A percentile compares a stretch with the other conserved stretches of the same genome.
Conservation (phyloP, 37 sponge, comb jelly and placozoan species). For the Mnemiopsis leidyi region DNA sequence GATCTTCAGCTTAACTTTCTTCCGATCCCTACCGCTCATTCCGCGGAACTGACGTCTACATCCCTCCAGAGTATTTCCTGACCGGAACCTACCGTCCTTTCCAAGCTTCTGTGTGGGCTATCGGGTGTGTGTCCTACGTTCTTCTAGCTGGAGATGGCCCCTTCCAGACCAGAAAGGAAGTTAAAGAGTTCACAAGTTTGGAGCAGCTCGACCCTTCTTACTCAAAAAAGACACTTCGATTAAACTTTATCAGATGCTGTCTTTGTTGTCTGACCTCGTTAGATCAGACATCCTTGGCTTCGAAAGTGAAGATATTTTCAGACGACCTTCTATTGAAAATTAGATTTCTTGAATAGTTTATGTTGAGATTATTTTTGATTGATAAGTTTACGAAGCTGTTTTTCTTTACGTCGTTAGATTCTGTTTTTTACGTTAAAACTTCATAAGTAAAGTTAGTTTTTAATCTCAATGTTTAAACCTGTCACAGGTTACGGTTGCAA, state of each 20-base stretch:
- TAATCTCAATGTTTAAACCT: too few relatives aligned
- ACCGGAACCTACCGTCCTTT: background rate
- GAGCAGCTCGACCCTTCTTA: background rate
- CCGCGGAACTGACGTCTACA: conserved; percentile 55
- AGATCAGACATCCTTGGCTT: background rate
- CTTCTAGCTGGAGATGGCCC: conserved; percentile 48
- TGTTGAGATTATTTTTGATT: too few relatives aligned
- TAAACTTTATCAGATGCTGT: background rate
- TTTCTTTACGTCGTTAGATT: too few relatives aligned
- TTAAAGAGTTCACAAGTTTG: background rate
- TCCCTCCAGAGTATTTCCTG: conserved; percentile 59
- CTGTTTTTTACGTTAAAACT: too few relatives aligned
- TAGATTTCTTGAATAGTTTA: too few relatives aligned
- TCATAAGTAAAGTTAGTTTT: too few relatives aligned
- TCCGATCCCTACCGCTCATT: background rate
- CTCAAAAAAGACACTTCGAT: background rate
- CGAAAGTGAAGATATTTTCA: background rate
- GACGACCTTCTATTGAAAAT: too few relatives aligned
- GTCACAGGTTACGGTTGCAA: conserved; percentile 35
- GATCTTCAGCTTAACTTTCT: background rate
- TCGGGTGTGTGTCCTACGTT: conserved; percentile 26
- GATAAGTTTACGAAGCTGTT: too few relatives aligned
- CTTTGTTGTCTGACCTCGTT: background rate
- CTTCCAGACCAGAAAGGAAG: conserved; percentile 29
- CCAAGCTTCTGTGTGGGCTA: conserved; percentile 15